Evolutionary conservation across 2,797 vertebrate genomes (phyloP), one percentile per base, ranked within the genome.

Genomic region (Microctenopoma lineatum): DNA sequence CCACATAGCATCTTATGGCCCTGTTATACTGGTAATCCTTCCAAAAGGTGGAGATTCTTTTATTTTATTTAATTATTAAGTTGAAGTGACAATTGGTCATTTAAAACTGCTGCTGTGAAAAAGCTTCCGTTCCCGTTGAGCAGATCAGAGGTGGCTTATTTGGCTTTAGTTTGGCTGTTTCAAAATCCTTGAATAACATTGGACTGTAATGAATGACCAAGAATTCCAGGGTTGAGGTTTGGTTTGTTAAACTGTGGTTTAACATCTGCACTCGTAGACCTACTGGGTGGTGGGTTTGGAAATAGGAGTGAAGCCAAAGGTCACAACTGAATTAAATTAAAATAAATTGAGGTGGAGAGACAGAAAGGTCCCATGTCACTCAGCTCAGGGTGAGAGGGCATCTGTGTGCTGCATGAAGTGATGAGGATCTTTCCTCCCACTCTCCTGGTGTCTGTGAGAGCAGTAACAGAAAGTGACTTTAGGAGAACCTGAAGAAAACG

Each of bases 291-390:
- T 58, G 52, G 41, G 12, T 38, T 59, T 34, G 34, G 59, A 59
- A 39, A 18, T 12, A n/a, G 59, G 55, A 48, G 25, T 14, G 50
- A 50, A 70, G 39, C 57, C 58, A 68, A 68, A 25, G 16, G 42
- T 69, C 55, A 53, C 47, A 47, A 44, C 59, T 46, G 64, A 55
- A 46, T 36, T 45, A 21, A 66, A 41, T 29, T 42, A 18, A 73
- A 61, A 65, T 64, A 47, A 52, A 80, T 39, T 54, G 58, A 66
- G 0, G 39, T 34, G 15, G 36, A 10, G 48, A 44, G 52, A 51
- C 12, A 21, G 41, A 5, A 46, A 16, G 16, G 54, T 14, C 14
- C 15, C n/a, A 13, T 39, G 32, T 56, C 57, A 59, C 13, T 73
- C 42, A 32, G 59, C 50, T 21, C 5, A 29, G 27, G 3, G 53